Percentiles rank a stretch among this genome's conserved stretches.
Evolutionary conservation across 2,797 vertebrate genomes (phyloP).

Genomic region (Phataginus tetradactyla): DNA sequence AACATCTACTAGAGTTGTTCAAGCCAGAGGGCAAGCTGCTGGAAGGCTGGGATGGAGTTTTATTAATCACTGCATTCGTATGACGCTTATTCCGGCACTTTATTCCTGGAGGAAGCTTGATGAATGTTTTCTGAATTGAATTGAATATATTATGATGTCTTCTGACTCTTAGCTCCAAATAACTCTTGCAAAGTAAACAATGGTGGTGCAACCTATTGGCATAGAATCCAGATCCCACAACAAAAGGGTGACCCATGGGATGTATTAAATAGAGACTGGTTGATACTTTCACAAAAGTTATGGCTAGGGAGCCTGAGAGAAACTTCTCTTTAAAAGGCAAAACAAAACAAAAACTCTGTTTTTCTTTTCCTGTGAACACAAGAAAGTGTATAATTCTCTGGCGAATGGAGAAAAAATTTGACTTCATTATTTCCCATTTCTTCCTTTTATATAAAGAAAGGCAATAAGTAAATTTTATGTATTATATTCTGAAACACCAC

Average conservation of each 20-base stretch:
- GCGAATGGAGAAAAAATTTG: background rate
- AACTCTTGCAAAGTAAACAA: background rate
- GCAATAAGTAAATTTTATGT: background rate
- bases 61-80: background rate
- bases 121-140: background rate
- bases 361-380: background rate
- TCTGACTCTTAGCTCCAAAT: background rate
- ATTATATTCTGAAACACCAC: background rate
- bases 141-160: background rate
- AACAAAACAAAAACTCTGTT: background rate
- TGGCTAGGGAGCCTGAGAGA: background rate
- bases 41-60: background rate
- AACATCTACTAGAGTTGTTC: background rate
- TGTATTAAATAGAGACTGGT: background rate
- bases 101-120: background rate
- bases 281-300: background rate
- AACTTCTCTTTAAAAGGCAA: slow-evolving; percentile 19
- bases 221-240: background rate
- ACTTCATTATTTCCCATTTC: background rate
- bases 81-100: background rate
- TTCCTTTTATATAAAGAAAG: background rate
- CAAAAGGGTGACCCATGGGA: background rate
- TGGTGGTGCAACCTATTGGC: background rate
- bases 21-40: background rate
- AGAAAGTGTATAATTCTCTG: background rate